Evolutionary conservation across 2,113 vertebrate genomes (phyloP).

Genomic region (Hiodon alosoides): DNA sequence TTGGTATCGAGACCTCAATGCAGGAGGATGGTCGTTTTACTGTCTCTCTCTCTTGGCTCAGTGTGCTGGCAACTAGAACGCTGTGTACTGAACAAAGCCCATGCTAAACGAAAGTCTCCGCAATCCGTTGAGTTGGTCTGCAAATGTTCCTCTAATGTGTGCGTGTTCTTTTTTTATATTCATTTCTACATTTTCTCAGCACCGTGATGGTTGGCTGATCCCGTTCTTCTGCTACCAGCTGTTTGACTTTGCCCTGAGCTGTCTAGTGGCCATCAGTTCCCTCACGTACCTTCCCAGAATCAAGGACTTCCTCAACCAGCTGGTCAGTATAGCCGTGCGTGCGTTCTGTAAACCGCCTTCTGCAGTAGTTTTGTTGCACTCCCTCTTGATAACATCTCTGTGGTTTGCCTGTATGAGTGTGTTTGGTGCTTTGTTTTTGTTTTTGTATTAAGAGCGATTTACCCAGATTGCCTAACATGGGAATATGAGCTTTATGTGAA

Average conservation of each 20-base stretch:
- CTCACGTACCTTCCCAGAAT: slow-evolving; percentile 93
- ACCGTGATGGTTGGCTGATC: slow-evolving; percentile 93
- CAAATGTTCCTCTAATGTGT: background rate
- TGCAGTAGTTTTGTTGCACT: no score
- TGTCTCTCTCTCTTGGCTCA: no score
- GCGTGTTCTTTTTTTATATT: background rate
- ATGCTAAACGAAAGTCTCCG: no score
- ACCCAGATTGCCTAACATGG: no score
- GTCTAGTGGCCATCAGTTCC: slow-evolving; percentile 92
- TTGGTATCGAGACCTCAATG: no score
- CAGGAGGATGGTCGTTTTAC: no score
- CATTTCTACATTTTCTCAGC: slow-evolving; percentile 51
- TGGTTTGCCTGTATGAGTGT: background rate
- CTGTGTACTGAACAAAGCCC: no score
- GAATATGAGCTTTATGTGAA: background rate
- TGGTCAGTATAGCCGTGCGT: slow-evolving; percentile 70
- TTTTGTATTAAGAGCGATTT: background rate
- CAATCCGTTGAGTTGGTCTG: no score
- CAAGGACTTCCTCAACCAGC: slow-evolving; percentile 93
- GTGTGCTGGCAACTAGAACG: no score
- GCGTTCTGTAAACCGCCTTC: background rate
- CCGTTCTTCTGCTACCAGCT: slow-evolving; percentile 98
- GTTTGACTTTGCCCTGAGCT: slow-evolving; percentile 95
- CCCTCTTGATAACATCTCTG: background rate
- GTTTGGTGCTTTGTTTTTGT: background rate